Evolutionary conservation across 2,113 vertebrate species (phyloP).

Genomic region (Willisornis vidua): DNA sequence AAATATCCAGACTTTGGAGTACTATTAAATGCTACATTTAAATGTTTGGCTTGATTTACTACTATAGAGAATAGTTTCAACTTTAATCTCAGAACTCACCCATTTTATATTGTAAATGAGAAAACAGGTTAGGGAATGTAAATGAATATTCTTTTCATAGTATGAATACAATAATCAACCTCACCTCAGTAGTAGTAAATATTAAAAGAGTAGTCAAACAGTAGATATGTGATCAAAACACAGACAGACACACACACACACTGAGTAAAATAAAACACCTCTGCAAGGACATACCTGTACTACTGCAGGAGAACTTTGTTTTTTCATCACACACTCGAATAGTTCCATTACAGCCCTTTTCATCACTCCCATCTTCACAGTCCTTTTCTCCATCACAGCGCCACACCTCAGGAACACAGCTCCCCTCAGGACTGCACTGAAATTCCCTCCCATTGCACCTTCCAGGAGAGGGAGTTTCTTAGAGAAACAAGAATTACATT

Average conservation of each 20-base stretch:
- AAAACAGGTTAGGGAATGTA: background rate
- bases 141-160: background rate
- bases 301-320: conserved; percentile 93
- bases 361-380: conserved; percentile 94
- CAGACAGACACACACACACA: background rate
- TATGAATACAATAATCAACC: background rate
- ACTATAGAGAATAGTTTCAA: background rate
- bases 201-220: background rate
- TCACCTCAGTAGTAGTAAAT: background rate
- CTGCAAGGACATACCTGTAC: conserved; percentile 79
- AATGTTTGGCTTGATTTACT: background rate
- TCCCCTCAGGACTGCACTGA: conserved; percentile 89
- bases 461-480: conserved; percentile 82
- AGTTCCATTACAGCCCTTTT: conserved; percentile 89
- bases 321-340: conserved; percentile 88
- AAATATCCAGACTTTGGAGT: background rate
- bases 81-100: background rate
- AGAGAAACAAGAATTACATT: conserved; percentile 21
- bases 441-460: conserved; percentile 91
- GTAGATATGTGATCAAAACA: background rate
- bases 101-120: background rate
- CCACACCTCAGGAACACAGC: conserved; percentile 92
- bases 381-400: conserved; percentile 95
- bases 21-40: background rate
- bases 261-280: background rate